Percentiles rank a stretch among this genome's conserved stretches.
These are phyloP conservation scores for Gnatocerus cornutus DNA, from an alignment of 2,888 invertebrate species.

Conservation along the genomic window DNA sequence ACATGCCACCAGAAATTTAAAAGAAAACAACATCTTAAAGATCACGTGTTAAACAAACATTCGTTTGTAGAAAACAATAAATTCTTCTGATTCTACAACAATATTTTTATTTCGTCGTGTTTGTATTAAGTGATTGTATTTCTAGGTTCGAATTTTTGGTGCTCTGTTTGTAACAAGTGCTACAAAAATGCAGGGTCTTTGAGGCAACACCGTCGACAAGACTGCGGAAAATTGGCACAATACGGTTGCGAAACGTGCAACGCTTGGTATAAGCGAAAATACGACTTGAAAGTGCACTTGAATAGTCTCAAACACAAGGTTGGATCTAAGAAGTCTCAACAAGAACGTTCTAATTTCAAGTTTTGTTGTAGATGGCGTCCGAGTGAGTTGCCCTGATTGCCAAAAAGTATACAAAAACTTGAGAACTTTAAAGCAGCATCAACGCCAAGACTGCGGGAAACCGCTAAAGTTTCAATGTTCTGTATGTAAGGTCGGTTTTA, in stretches of 20 bases:
- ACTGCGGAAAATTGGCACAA: conserved; percentile 71
- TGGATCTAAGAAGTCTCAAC: background rate
- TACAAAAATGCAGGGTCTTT: conserved; percentile 76
- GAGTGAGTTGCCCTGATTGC: conserved; percentile 45
- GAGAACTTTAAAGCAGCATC: conserved; percentile 67
- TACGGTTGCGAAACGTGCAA: background rate
- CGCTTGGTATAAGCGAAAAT: conserved; percentile 70
- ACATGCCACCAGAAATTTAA: conserved; percentile 51
- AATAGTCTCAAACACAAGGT: conserved; percentile 11
- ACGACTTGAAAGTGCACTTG: conserved; percentile 41
- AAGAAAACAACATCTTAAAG: conserved; percentile 55
- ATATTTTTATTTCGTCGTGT: conserved; percentile 5
- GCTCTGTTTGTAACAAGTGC: conserved; percentile 62
- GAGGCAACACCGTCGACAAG: conserved; percentile 76
- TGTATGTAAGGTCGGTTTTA: conserved; percentile 73
- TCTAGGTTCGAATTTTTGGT: conserved; percentile 26
- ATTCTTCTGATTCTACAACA: background rate
- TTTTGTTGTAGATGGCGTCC: conserved; percentile 1
- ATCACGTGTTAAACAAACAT: conserved; percentile 55
- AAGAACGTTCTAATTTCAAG: background rate
- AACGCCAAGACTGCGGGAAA: conserved; percentile 68
- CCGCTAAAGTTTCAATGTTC: conserved; percentile 49
- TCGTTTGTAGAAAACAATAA: conserved; percentile 4
- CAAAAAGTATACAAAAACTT: conserved; percentile 50
- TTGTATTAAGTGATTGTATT: background rate